Evolutionary conservation across 2,113 vertebrate genomes (phyloP).

Genomic region (Puntigrus tetrazona): DNA sequence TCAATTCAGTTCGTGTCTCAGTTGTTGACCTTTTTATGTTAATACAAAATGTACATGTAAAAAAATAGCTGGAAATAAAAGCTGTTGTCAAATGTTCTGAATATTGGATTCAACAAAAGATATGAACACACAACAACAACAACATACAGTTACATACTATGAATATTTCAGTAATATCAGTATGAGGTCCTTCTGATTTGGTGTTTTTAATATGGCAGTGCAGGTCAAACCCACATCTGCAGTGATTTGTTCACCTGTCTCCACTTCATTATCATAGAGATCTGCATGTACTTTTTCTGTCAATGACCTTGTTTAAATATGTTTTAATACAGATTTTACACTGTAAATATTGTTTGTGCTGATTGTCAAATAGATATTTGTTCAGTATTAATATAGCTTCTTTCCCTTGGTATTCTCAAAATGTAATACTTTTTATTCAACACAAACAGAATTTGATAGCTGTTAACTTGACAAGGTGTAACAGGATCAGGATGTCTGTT

Average conservation of each 20-base stretch:
- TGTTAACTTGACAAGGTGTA: conserved; percentile 4
- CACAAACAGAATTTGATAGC: background rate
- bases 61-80: too few relatives aligned
- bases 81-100: background rate
- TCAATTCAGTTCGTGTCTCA: too few relatives aligned
- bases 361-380: background rate
- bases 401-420: background rate
- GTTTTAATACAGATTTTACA: background rate
- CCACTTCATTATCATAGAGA: background rate
- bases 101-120: background rate
- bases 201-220: background rate
- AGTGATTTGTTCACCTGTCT: background rate
- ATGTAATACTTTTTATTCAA: background rate
- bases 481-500: background rate
- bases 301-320: background rate
- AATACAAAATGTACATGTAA: too few relatives aligned
- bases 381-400: background rate
- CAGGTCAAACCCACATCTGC: background rate
- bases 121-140: background rate
- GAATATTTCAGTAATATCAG: background rate
- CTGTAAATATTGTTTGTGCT: background rate
- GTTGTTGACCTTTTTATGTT: too few relatives aligned
- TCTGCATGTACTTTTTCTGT: background rate
- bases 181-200: background rate
- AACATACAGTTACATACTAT: background rate